Conservation (phyloP, 2,888 invertebrate species). For the Eupithecia insigniata region DNA sequence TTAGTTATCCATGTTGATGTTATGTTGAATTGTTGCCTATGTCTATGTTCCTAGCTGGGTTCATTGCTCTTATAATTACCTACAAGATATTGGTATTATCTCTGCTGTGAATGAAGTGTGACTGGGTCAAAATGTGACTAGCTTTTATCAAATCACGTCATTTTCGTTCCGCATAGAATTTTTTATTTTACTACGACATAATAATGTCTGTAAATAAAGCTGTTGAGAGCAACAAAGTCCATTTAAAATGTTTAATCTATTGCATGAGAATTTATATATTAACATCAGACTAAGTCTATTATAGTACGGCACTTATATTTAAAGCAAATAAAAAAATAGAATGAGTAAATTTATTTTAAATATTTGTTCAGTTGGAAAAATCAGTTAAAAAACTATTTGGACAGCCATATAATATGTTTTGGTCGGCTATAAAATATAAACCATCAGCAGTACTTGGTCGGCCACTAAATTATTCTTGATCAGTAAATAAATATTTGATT, state of each 20-base stretch:
- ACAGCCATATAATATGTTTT: no score
- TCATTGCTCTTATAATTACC: conserved; percentile 57
- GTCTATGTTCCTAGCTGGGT: conserved; percentile 44
- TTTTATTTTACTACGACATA: not conserved
- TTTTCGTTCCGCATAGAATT: conserved; percentile 55
- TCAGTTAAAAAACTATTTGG: no score
- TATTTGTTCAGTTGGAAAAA: no score
- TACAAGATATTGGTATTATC: conserved; percentile 33
- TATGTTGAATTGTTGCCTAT: conserved; percentile 15
- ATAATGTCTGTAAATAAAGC: not conserved
- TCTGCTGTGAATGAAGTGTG: conserved; percentile 53
- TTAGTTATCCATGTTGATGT: conserved; percentile 9
- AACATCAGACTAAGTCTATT: not conserved
- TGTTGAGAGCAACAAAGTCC: conserved; percentile 2
- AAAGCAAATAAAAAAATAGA: no score
- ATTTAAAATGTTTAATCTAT: not conserved
- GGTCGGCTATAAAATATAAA: no score
- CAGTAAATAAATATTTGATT: no score
- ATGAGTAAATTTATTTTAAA: no score
- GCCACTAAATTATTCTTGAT: no score
- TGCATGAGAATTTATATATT: not conserved
- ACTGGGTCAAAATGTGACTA: conserved; percentile 63
- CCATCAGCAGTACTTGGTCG: no score
- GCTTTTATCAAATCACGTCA: conserved; percentile 62
- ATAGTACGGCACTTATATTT: not conserved